phyloP scores from a whole-genome alignment of 2,113 vertebrate genomes.

The Myrmecophaga tridactyla region DNA sequence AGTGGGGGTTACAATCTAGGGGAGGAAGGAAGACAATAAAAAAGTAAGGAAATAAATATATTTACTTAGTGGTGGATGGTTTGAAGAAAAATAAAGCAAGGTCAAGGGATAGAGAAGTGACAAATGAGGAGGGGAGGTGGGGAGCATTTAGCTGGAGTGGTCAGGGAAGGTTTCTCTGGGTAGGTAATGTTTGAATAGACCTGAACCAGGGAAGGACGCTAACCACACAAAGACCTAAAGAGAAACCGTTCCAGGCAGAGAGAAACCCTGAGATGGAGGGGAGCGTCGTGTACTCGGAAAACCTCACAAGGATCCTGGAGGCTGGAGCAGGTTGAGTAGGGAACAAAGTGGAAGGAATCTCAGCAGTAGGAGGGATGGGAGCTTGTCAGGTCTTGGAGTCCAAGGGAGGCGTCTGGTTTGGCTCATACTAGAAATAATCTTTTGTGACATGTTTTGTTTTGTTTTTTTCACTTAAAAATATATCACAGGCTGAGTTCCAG shows the following conservation, averaged over 20 bases:
- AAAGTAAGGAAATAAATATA: background rate
- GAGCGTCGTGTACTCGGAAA: background rate
- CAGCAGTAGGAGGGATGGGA: no score
- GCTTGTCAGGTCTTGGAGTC: fast-evolving
- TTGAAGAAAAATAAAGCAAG: background rate
- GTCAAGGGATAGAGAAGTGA: background rate
- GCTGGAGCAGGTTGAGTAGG: background rate
- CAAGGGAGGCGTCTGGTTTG: background rate
- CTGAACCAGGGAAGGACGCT: background rate
- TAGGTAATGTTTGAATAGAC: background rate
- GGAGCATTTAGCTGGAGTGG: background rate
- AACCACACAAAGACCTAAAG: background rate
- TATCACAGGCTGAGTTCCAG: background rate
- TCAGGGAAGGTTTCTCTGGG: background rate
- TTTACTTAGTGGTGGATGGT: background rate
- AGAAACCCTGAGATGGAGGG: background rate
- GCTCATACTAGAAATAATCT: fast-evolving
- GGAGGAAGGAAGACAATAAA: background rate
- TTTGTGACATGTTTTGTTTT: background rate
- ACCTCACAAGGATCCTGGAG: background rate
- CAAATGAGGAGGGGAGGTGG: background rate
- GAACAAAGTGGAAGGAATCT: background rate
- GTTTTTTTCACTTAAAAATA: background rate
- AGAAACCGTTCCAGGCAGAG: background rate
- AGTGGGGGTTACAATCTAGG: background rate